Conservation (phyloP, 2,888 invertebrate genomes). For the Zaprionus lineosus region DNA sequence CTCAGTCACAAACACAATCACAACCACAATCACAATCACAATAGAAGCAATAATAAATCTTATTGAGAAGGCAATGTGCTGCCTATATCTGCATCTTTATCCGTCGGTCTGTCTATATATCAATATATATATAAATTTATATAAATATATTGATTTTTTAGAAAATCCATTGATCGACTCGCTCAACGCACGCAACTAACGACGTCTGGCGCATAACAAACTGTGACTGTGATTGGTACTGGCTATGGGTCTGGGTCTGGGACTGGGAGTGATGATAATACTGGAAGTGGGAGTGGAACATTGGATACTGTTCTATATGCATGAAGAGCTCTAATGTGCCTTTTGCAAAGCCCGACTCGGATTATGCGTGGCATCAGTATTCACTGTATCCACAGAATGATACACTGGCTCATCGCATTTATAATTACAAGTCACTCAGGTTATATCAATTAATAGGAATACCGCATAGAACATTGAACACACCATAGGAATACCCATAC, state of each 20-base stretch:
- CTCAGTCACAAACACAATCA: no score
- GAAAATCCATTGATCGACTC: conserved; percentile 64
- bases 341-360: conserved; percentile 23
- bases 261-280: conserved; percentile 34
- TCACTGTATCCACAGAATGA: conserved; percentile 37
- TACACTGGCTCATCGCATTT: conserved; percentile 11
- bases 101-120: conserved; percentile 3
- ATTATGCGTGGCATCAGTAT: conserved; percentile 70
- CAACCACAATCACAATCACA: no score
- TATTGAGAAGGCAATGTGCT: conserved; percentile 3
- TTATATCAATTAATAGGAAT: conserved; percentile 7
- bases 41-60: conserved; percentile 36
- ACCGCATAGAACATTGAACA: conserved; percentile 23
- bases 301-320: conserved; percentile 40
- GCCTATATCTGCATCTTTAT: conserved; percentile 6
- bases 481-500: conserved; percentile 34
- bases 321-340: conserved; percentile 30
- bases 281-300: conserved; percentile 18
- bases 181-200: conserved; percentile 51
- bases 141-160: background rate
- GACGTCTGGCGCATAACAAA: conserved; percentile 61
- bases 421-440: no score
- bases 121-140: conserved; percentile 8
- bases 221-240: conserved; percentile 16
- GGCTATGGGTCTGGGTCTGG: conserved; percentile 43